Conservation (phyloP, 53 echinoderm and acorn worm genomes). For the Crossaster papposus region DNA sequence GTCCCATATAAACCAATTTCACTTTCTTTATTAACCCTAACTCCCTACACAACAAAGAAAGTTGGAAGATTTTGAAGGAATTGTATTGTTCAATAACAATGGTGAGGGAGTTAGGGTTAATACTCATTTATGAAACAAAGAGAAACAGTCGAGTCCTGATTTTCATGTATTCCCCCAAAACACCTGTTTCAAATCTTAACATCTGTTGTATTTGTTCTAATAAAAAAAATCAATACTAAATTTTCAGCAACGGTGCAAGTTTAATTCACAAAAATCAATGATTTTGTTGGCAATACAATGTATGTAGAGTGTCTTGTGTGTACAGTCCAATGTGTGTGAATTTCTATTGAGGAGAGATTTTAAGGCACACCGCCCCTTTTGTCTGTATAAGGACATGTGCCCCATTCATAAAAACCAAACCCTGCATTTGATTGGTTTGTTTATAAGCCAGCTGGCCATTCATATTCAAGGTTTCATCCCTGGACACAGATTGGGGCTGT, state of each 20-base stretch:
- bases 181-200: not conserved
- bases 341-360: not conserved
- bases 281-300: not conserved
- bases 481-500: not conserved
- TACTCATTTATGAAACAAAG: not conserved
- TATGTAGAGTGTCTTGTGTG: not conserved
- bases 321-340: not conserved
- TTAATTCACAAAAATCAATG: not conserved
- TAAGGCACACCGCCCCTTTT: slow-evolving; percentile 3
- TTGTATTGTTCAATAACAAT: no score
- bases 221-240: not conserved
- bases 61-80: no score
- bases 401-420: slow-evolving; percentile 51
- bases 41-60: no score
- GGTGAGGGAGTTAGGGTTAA: no score
- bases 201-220: not conserved
- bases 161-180: not conserved
- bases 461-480: slow-evolving; percentile 16
- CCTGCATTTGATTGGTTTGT: slow-evolving; percentile 43
- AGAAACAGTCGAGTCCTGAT: not conserved
- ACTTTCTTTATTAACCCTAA: no score
- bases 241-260: not conserved
- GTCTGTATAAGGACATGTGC: slow-evolving; percentile 23
- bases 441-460: slow-evolving; percentile 29
- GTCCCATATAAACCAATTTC: no score